Evolutionary conservation across 2,888 invertebrate species (phyloP).

Genomic region (Lepidocyrtoides sp.): DNA sequence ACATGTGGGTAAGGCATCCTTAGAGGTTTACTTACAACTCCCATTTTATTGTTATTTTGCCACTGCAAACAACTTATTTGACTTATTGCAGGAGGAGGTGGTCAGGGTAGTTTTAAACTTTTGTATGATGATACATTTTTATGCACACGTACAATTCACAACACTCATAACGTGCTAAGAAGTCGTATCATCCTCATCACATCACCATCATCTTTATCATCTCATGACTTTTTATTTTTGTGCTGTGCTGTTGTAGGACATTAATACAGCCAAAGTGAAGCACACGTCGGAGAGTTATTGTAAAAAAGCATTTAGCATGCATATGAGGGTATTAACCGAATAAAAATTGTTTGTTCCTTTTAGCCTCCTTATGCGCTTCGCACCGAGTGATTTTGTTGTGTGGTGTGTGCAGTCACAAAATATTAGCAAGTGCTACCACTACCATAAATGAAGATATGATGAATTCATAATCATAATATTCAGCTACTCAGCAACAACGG

Average conservation of each 20-base stretch:
- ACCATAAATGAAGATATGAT: conserved; percentile 35
- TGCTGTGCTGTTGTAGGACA: conserved; percentile 20
- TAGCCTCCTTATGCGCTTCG: conserved; percentile 32
- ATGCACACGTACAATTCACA: neutral
- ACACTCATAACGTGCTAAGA: conserved; percentile 13
- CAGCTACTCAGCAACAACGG: conserved; percentile 22
- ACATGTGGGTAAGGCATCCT: neutral
- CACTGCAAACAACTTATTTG: neutral
- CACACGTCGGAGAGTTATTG: conserved; percentile 8
- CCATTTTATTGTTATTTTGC: neutral
- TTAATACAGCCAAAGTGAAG: neutral
- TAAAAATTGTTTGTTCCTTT: conserved; percentile 43
- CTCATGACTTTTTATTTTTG: conserved; percentile 5
- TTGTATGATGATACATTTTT: neutral
- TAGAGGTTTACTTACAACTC: neutral
- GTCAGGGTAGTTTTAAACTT: neutral
- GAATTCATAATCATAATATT: conserved; percentile 28
- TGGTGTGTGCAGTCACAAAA: neutral
- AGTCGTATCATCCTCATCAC: neutral
- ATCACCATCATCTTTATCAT: conserved; percentile 14
- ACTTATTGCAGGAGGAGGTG: neutral
- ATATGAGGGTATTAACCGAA: conserved; percentile 48
- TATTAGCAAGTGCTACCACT: conserved; percentile 30
- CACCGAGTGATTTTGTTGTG: conserved; percentile 13
- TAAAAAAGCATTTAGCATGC: conserved; percentile 37